Conservation (phyloP, 1,140 invertebrate genomes). For the Andrena cerasifolii region DNA sequence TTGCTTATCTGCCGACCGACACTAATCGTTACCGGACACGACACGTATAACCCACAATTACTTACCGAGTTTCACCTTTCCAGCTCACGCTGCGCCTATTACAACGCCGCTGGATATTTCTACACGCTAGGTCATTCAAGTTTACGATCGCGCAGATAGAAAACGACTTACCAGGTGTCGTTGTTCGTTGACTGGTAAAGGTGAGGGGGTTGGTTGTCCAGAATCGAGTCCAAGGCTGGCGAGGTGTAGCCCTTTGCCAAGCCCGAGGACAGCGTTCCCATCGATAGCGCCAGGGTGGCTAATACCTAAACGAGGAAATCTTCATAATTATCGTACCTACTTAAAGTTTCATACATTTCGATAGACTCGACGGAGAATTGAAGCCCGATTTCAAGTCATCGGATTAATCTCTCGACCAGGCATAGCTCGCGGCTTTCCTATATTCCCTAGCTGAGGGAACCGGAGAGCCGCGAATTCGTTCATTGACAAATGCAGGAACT, state of each 20-base stretch:
- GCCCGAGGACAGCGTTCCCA: conserved; percentile 91
- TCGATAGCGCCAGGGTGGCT: conserved; percentile 90
- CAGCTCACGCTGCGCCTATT: background rate
- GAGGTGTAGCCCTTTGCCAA: conserved; percentile 93
- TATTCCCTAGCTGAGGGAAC: too few species aligned
- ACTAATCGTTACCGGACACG: conserved; percentile 40
- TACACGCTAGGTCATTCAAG: background rate
- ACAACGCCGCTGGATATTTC: background rate
- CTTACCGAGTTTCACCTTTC: conserved; percentile 10
- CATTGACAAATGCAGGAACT: conserved; percentile 21
- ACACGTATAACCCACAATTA: conserved; percentile 26
- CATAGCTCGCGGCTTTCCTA: too few species aligned
- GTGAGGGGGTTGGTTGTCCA: conserved; percentile 83
- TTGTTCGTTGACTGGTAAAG: conserved; percentile 76
- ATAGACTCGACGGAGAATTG: too few species aligned
- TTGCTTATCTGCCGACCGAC: conserved; percentile 36
- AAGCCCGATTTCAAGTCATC: too few species aligned
- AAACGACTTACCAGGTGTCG: conserved; percentile 76
- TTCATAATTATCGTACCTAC: background rate
- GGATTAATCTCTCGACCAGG: too few species aligned
- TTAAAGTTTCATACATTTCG: too few species aligned
- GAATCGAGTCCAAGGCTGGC: conserved; percentile 91
- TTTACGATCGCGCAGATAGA: background rate
- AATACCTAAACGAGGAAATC: conserved; percentile 84
- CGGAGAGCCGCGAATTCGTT: conserved; percentile 10